Evolutionary conservation across 2,113 vertebrate species (phyloP).

Genomic region (Sander lucioperca): DNA sequence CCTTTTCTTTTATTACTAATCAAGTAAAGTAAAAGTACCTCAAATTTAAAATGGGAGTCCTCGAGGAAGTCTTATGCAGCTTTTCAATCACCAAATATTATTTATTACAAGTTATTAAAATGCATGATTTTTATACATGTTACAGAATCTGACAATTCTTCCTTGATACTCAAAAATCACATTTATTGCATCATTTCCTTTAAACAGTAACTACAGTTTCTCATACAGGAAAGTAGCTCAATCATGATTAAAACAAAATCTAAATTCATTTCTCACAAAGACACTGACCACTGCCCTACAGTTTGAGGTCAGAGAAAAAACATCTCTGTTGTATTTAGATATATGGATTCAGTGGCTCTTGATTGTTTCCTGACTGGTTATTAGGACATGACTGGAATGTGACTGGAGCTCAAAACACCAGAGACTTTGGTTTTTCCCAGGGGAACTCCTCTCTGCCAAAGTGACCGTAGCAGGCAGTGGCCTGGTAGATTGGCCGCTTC

Average conservation of each 20-base stretch:
- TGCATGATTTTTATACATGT: not conserved
- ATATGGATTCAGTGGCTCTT: not conserved
- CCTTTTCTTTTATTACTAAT: not conserved
- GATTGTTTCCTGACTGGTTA: not conserved
- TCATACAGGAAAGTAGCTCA: not conserved
- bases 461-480: conserved; percentile 85
- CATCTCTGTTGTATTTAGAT: not conserved
- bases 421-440: conserved; percentile 82
- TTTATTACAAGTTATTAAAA: conserved; percentile 10
- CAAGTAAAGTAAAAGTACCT: not conserved
- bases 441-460: conserved; percentile 84
- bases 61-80: not conserved
- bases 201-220: not conserved
- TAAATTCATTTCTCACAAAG: not conserved
- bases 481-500: conserved; percentile 83
- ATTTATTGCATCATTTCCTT: conserved; percentile 5
- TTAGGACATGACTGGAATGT: not conserved
- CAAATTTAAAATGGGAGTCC: not conserved
- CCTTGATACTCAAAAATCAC: not conserved
- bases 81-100: conserved; percentile 12
- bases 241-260: not conserved
- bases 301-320: conserved; percentile 2
- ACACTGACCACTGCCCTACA: not conserved
- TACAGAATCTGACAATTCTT: not conserved
- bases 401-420: conserved; percentile 67